Base-by-base conservation (phyloP, 2,888 invertebrate species). In the Timema cristinae region DNA sequence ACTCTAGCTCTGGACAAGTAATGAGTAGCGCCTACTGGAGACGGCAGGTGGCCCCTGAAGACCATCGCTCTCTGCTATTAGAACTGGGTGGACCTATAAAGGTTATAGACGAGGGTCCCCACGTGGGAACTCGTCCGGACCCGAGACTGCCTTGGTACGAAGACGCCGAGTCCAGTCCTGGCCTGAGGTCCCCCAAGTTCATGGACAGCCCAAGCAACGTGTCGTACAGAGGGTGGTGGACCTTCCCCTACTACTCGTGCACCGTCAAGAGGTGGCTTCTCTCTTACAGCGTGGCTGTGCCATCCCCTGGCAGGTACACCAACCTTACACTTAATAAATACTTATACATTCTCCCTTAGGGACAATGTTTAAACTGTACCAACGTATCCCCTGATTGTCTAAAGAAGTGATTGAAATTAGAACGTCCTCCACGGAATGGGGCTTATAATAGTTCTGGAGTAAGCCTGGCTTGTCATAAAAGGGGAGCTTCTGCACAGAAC, bases 181-280 rank as follows among this genome's bases (percentile, higher is more conserved):
- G 77, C 75, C 77, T 78, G 76, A 76, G 77, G 68, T 90, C 89
- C n/a, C 87, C 89, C 32, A 90, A 90, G 81, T 90, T 90, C 81
- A 87, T 90, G 85, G 84, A 86, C 72, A 86, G 88, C 68, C 87
- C 88, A 15, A 85, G 86, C n/a, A 86, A 87, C 70, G 84, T 86
- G 73, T 86, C 88, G 73, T 86, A 86, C 74, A 84, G 88, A 78
- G 92, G 94, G 48, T 92, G 92, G 90, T 95, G 95, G 95, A 95
- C 94, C 16, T 90, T 88, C 78, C 95, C 95, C 0, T 95, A 95
- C 81, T 94, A 91, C 81, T 93, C 93, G 76, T 95, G 95, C 82
- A 87, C 87, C 73, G 86, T 88, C 50, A 87, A 88, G 76, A 87
- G 89, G 74, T 95, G 95, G 95, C 85, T 95, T 77, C 85, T 95